These are phyloP conservation scores for Dipodomys stephensi DNA, from an alignment of 2,113 vertebrate genomes.

Conservation along the genomic window DNA sequence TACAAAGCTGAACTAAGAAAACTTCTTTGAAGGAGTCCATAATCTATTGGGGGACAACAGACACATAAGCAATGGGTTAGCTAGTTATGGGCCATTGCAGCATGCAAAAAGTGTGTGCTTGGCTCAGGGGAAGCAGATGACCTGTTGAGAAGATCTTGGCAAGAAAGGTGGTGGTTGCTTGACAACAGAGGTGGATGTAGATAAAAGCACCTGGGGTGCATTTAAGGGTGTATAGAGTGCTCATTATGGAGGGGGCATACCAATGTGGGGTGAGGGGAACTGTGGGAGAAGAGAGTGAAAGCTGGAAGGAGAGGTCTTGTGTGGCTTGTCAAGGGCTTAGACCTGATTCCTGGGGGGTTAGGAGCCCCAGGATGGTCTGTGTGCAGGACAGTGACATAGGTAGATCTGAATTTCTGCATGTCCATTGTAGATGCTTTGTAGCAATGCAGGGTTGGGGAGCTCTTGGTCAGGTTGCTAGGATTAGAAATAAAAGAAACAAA, in stretches of 20 bases:
- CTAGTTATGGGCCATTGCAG: neutral
- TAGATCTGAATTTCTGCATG: constrained; percentile 16
- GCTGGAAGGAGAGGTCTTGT: neutral
- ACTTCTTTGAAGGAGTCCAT: neutral
- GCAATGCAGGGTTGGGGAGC: neutral
- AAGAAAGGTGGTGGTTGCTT: neutral
- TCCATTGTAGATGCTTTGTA: neutral
- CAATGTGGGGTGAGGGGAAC: neutral
- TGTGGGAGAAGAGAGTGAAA: neutral
- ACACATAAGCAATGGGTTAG: neutral
- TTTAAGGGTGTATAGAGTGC: neutral
- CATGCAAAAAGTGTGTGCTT: neutral
- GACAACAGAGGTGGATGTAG: neutral
- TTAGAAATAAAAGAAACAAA: constrained; percentile 67
- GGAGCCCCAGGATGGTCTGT: neutral
- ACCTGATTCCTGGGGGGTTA: neutral
- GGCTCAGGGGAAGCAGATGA: neutral
- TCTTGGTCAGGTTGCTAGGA: constrained; percentile 29
- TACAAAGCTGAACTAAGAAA: neutral
- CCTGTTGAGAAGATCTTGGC: neutral
- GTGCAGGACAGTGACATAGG: neutral
- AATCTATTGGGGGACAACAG: neutral
- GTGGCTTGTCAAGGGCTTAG: neutral
- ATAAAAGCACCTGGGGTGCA: neutral
- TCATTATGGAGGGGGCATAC: neutral